phyloP scores from a whole-genome alignment of 2,797 vertebrate species.

The Prunella strophiata region DNA sequence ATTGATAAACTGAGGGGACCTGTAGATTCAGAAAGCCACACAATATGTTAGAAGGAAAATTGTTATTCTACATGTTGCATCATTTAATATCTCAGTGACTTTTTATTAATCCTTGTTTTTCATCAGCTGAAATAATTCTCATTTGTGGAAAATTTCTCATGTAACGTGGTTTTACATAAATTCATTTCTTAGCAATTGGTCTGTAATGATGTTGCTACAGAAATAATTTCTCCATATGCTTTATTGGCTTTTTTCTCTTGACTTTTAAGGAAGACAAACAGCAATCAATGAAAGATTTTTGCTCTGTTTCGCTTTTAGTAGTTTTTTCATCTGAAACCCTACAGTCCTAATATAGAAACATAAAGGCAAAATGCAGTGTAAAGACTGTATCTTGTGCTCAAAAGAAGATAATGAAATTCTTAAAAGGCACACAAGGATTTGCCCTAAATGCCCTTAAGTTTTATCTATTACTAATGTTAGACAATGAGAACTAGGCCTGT shows the following conservation, averaged over 20 bases:
- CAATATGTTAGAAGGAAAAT: constrained; percentile 10
- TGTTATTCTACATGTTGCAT: neutral
- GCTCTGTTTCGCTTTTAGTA: neutral
- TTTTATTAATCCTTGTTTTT: constrained; percentile 43
- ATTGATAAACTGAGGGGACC: neutral
- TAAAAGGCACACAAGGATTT: neutral
- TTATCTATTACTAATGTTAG: neutral
- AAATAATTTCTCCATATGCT: constrained; percentile 31
- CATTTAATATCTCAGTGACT: constrained; percentile 47
- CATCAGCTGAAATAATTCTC: constrained; percentile 18
- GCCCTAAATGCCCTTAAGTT: neutral
- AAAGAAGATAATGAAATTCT: neutral
- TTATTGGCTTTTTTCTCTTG: neutral
- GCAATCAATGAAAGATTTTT: neutral
- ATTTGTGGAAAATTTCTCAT: constrained; percentile 44
- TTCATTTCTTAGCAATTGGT: neutral
- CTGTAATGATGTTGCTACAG: constrained; percentile 44
- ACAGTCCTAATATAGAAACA: neutral
- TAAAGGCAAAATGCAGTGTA: neutral
- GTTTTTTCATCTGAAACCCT: neutral
- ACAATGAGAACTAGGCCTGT: neutral
- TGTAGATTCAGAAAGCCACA: neutral
- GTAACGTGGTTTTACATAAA: constrained; percentile 35
- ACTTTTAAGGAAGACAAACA: constrained; percentile 16
- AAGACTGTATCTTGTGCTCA: neutral